These are phyloP conservation scores for Ariolimax columbianus DNA, from an alignment of 2,888 invertebrate genomes.

Conservation along the genomic window DNA sequence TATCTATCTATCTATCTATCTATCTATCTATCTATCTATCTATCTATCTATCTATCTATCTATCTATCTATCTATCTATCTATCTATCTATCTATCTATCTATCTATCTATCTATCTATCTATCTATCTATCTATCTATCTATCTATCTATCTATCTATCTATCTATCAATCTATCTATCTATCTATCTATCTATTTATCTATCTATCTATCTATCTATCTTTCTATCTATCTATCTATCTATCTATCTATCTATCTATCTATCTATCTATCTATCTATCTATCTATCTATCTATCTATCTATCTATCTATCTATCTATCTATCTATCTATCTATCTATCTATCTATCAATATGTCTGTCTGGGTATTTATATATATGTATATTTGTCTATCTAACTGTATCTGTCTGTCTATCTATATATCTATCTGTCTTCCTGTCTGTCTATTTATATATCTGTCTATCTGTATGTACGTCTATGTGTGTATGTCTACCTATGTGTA, in stretches of 20 bases:
- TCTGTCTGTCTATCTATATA: too few relatives aligned
- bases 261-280: slow-evolving; percentile 25
- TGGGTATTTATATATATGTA: too few relatives aligned
- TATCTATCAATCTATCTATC: too few relatives aligned
- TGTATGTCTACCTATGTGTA: background rate
- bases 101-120: too few relatives aligned
- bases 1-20: background rate
- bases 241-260: slow-evolving; percentile 25
- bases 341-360: background rate
- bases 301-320: slow-evolving; percentile 15
- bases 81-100: too few relatives aligned
- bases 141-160: too few relatives aligned
- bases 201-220: too few relatives aligned
- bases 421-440: background rate
- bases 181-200: too few relatives aligned
- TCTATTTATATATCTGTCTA: background rate
- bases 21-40: background rate
- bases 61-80: too few relatives aligned
- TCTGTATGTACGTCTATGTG: background rate
- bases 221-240: background rate
- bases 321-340: slow-evolving; percentile 25
- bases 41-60: background rate
- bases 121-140: too few relatives aligned
- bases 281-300: slow-evolving; percentile 25
- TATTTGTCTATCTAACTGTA: too few relatives aligned